Percentiles rank a stretch among this genome's conserved stretches.
phyloP scores from a whole-genome alignment of 2,113 vertebrate genomes.

The Raphicerus campestris region DNA sequence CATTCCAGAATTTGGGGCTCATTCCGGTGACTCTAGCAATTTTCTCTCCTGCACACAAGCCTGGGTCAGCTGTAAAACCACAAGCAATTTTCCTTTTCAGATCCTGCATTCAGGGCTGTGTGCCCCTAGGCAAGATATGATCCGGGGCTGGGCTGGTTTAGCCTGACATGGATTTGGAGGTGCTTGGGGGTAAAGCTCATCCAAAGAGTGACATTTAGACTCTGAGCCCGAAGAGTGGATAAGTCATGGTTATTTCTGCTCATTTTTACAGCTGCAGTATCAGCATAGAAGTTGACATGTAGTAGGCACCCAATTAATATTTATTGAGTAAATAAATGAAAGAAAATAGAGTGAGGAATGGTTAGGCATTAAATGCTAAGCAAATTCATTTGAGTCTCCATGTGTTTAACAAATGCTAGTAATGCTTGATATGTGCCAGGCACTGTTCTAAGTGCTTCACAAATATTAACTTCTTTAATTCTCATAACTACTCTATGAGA shows the following conservation, averaged over 20 bases:
- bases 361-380: background rate
- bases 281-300: background rate
- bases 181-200: background rate
- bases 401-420: slow-evolving; percentile 25
- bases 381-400: background rate
- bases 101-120: background rate
- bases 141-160: background rate
- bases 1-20: background rate
- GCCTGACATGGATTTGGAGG: background rate
- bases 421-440: background rate
- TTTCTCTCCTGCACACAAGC: background rate
- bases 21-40: background rate
- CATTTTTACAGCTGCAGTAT: background rate
- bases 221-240: background rate
- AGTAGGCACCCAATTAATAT: slow-evolving; percentile 33
- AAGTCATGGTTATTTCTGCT: background rate
- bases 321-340: slow-evolving; percentile 20
- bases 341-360: background rate
- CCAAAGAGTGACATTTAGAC: background rate
- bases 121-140: background rate
- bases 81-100: slow-evolving; percentile 1
- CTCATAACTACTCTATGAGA: background rate
- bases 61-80: background rate
- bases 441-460: background rate
- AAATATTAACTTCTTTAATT: slow-evolving; percentile 49